A percentile compares a stretch with the other conserved stretches of the same genome.
phyloP scores from a whole-genome alignment of 1,140 invertebrate species.

The Oryctes rhinoceros region DNA sequence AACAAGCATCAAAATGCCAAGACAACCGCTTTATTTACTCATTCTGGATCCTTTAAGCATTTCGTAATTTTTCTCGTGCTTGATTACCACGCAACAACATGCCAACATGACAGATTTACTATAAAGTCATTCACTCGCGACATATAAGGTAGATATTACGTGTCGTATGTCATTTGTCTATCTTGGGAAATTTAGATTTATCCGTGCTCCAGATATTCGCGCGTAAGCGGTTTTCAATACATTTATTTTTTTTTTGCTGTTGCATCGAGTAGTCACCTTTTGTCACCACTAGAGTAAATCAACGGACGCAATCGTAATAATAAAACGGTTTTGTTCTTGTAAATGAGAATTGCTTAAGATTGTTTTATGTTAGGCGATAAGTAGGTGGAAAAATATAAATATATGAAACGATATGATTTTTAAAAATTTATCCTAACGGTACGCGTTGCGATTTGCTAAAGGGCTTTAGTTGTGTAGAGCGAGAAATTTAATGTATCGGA shows the following conservation, averaged over 20 bases:
- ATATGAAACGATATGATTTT: background rate
- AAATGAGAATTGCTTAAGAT: conserved; percentile 14
- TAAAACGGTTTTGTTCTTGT: background rate
- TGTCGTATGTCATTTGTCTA: conserved; percentile 14
- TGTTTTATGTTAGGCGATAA: background rate
- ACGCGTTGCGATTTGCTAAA: too few species aligned
- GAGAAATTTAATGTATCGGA: too few species aligned
- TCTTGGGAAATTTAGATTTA: conserved; percentile 11
- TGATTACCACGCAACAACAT: background rate
- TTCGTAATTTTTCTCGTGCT: background rate
- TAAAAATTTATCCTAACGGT: too few species aligned
- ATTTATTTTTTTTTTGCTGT: background rate
- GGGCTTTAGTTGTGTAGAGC: too few species aligned
- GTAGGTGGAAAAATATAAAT: background rate
- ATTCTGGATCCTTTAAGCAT: too few species aligned
- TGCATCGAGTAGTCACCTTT: background rate
- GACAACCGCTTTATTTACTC: too few species aligned
- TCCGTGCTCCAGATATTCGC: conserved; percentile 1
- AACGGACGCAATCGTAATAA: background rate
- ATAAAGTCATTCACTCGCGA: background rate
- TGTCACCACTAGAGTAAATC: background rate
- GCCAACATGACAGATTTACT: conserved; percentile 9
- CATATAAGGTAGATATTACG: conserved; percentile 18
- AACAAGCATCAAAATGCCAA: too few species aligned
- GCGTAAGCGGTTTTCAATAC: background rate